Base-by-base conservation (phyloP, 2,797 vertebrate species). In the Megalops cyprinoides region DNA sequence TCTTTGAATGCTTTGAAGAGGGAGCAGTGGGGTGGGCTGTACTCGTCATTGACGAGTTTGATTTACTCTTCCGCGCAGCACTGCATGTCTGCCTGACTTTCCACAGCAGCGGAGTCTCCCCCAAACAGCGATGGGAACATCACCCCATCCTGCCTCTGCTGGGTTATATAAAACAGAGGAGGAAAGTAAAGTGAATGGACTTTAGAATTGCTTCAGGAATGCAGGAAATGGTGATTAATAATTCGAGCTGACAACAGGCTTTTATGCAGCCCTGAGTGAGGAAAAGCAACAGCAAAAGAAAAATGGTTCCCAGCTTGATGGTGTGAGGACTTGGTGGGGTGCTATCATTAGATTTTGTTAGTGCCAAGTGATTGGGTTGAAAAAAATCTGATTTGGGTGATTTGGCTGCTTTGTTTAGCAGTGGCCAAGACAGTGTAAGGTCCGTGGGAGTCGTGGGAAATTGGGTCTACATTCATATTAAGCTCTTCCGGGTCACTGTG, bases 1-100 rank as follows among this genome's bases (percentile, higher is more conserved):
- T 28, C 80, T 81, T 88, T 89, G 81, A 84, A 79, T 86, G 87
- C 65, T 37, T 0, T 3, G 10, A 8, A 0, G 3, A 8, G 37
- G 39, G 34, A 74, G 46, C 23, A 20, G 1, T 9, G 42, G 2
- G 44, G 44, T 15, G 46, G 9, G 46, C 25, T 28, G 28, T 1
- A 7, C 25, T 10, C 4, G 20, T 25, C 53, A 42, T 79, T 25
- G 18, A 49, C 1, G 53, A n/a, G 28, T 62, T 25, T 69, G 49
- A 55, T 53, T 80, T 58, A 44, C n/a, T 80, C 51, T 80, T 73
- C 71, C 10, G 25, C 1, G 31, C 14, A 55, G 62, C 37, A 31
- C 67, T 74, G 79, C 51, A 5, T 58, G 79, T 1, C 46, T 44
- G 39, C 8, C 18, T 34, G n/a, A 28, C 4, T 31, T 28, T 58